A percentile compares a stretch with the other conserved stretches of the same genome.
phyloP scores from a whole-genome alignment of 2,113 vertebrate genomes.

The Candoia aspera region DNA sequence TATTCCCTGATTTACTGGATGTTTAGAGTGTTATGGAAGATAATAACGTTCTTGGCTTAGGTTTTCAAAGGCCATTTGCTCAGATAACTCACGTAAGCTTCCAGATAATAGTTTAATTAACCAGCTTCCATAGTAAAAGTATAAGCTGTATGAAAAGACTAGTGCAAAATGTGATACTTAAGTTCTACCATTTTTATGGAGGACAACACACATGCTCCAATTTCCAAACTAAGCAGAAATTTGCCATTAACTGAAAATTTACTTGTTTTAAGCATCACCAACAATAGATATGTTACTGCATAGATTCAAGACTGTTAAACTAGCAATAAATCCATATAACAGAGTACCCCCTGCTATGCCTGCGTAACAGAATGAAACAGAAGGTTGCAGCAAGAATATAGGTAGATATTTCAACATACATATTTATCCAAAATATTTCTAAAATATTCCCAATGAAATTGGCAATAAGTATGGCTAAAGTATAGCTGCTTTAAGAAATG shows the following conservation, averaged over 20 bases:
- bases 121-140: neutral
- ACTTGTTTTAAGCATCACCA: neutral
- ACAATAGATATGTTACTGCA: slow-evolving; percentile 7
- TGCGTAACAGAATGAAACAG: neutral
- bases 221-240: neutral
- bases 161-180: neutral
- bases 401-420: neutral
- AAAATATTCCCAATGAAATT: neutral
- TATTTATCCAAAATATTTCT: neutral
- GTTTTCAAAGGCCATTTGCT: slow-evolving; percentile 7
- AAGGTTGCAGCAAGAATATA: neutral
- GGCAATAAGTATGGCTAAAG: neutral
- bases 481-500: neutral
- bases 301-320: neutral
- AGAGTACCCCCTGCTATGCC: neutral
- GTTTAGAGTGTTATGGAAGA: neutral
- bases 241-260: slow-evolving; percentile 8
- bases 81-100: neutral
- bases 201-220: neutral
- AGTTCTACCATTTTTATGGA: slow-evolving; percentile 21
- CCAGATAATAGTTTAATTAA: neutral
- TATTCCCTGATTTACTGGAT: neutral
- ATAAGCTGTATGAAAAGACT: neutral
- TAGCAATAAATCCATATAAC: neutral
- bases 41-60: neutral